Conservation (phyloP, 2,888 invertebrate genomes). For the Pseudococcus jackbeardsleyi region DNA sequence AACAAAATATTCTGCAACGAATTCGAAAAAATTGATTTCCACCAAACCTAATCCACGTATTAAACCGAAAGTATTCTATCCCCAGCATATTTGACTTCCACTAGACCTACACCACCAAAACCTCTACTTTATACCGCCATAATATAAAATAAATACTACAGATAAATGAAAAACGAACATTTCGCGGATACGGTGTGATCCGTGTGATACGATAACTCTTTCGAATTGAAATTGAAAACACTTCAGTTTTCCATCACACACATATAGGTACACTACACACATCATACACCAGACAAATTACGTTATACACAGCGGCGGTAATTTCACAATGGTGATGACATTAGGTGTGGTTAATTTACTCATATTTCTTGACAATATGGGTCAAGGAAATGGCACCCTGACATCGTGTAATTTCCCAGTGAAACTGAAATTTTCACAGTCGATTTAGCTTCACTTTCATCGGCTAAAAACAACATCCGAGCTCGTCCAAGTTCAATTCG, state of each 20-base stretch:
- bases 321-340: not conserved
- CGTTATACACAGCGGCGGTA: not conserved
- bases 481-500: not conserved
- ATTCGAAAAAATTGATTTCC: no score
- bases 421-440: constrained; percentile 12
- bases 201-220: not conserved
- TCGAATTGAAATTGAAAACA: not conserved
- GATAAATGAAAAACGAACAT: no score
- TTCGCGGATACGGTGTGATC: no score
- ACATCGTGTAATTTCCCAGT: constrained; percentile 1
- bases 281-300: not conserved
- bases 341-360: constrained; percentile 17
- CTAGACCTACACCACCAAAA: no score
- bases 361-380: constrained; percentile 4
- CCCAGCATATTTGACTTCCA: no score
- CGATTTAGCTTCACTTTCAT: not conserved
- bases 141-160: no score
- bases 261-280: not conserved
- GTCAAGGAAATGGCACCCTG: not conserved
- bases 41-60: no score
- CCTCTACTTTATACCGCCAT: no score
- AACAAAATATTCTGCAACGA: no score
- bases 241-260: not conserved
- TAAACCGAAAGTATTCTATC: no score
- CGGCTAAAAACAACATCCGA: not conserved